A percentile compares a stretch with the other conserved stretches of the same genome.
phyloP scores from a whole-genome alignment of 1,140 invertebrate genomes.

The Arion vulgaris region DNA sequence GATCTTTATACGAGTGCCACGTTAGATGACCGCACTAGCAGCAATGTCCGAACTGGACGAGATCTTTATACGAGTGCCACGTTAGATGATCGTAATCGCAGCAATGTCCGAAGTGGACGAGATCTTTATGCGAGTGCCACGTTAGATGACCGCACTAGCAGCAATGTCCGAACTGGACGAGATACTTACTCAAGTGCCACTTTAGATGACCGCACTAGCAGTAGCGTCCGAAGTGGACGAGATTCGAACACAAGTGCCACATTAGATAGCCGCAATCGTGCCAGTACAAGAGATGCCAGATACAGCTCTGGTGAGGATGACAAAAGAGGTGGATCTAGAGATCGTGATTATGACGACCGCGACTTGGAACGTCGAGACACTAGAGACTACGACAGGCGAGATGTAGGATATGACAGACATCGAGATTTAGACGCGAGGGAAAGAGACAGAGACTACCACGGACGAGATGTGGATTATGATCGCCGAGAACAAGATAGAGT shows the following conservation, averaged over 20 bases:
- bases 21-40: no score
- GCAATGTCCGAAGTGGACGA: no score
- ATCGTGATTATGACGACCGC: background rate
- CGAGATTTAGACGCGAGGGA: conserved; percentile 16
- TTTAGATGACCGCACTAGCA: no score
- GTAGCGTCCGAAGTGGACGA: no score
- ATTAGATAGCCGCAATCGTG: background rate
- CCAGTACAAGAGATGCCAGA: conserved; percentile 11
- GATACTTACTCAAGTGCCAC: no score
- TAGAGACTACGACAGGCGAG: conserved; percentile 14
- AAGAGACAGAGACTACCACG: background rate
- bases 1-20: no score
- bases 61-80: no score
- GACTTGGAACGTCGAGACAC: background rate
- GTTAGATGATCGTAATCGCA: no score
- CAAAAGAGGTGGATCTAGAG: conserved; percentile 15
- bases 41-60: no score
- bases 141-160: no score
- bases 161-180: no score
- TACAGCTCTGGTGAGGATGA: conserved; percentile 16
- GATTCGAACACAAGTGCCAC: background rate
- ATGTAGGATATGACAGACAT: conserved; percentile 9
- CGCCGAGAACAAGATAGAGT: background rate
- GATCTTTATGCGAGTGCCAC: no score
- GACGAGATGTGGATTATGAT: background rate